phyloP scores from a whole-genome alignment of 2,888 invertebrate species.

The Trichopria drosophilae region DNA sequence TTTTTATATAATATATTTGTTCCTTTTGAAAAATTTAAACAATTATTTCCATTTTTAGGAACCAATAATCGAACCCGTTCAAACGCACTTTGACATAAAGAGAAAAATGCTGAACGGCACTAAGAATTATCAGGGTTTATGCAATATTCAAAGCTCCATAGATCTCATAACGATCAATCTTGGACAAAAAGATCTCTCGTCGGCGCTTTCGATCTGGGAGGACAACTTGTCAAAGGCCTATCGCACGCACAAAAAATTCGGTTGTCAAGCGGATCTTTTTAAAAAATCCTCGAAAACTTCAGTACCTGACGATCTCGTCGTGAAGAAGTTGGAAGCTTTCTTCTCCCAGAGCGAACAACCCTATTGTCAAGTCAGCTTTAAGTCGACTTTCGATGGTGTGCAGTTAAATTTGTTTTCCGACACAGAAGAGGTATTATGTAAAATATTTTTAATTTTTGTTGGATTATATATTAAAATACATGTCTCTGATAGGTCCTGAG shows the following conservation, averaged over 20 bases:
- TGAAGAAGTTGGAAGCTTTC: slow-evolving; percentile 74
- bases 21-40: not conserved
- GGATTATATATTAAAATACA: slow-evolving; percentile 9
- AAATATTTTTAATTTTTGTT: slow-evolving; percentile 9
- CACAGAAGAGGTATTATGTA: slow-evolving; percentile 66
- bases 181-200: slow-evolving; percentile 75
- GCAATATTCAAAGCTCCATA: slow-evolving; percentile 69
- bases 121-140: slow-evolving; percentile 42
- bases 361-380: slow-evolving; percentile 52
- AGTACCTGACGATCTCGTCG: slow-evolving; percentile 60
- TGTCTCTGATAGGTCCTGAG: slow-evolving; percentile 64
- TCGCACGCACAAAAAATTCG: slow-evolving; percentile 43
- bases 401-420: slow-evolving; percentile 73
- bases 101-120: slow-evolving; percentile 62
- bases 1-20: too few relatives aligned
- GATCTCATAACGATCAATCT: slow-evolving; percentile 71
- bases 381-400: slow-evolving; percentile 71
- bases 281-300: slow-evolving; percentile 37
- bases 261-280: slow-evolving; percentile 16
- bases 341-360: slow-evolving; percentile 68
- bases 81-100: slow-evolving; percentile 73
- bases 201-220: slow-evolving; percentile 71
- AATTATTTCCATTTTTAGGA: slow-evolving; percentile 60
- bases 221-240: slow-evolving; percentile 66
- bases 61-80: slow-evolving; percentile 75